phyloP scores from a whole-genome alignment of 2,113 vertebrate genomes.

The Apaloderma vittatum region DNA sequence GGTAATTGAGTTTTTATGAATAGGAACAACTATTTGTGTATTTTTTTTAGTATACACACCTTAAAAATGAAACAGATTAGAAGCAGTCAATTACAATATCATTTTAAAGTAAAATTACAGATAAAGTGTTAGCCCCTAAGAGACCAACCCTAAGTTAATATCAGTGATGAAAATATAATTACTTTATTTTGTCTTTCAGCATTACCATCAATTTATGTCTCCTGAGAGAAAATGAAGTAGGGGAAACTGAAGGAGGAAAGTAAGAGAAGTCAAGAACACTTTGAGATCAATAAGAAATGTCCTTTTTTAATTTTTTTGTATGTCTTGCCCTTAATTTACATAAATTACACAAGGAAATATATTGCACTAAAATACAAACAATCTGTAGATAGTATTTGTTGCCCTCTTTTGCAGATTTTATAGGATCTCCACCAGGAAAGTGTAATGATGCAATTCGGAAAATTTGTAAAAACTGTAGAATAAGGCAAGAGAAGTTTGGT shows the following conservation, averaged over 20 bases:
- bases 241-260: not conserved
- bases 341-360: not conserved
- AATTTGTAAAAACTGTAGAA: not conserved
- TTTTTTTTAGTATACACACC: not conserved
- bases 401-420: not conserved
- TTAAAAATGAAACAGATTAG: not conserved
- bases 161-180: slow-evolving; percentile 23
- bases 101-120: slow-evolving; percentile 21
- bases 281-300: not conserved
- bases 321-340: not conserved
- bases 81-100: not conserved
- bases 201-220: not conserved
- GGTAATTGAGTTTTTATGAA: not conserved
- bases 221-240: not conserved
- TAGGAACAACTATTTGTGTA: not conserved
- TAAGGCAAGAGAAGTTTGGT: not conserved
- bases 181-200: slow-evolving; percentile 16
- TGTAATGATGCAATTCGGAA: not conserved
- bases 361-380: not conserved
- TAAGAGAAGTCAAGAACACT: not conserved
- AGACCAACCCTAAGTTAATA: not conserved
- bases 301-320: too few relatives aligned
- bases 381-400: not conserved
- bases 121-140: not conserved
- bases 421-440: not conserved